A percentile compares a stretch with the other conserved stretches of the same genome.
These are phyloP conservation scores for Choloepus hoffmanni DNA, from an alignment of 2,113 vertebrate genomes.

Conservation along the genomic window DNA sequence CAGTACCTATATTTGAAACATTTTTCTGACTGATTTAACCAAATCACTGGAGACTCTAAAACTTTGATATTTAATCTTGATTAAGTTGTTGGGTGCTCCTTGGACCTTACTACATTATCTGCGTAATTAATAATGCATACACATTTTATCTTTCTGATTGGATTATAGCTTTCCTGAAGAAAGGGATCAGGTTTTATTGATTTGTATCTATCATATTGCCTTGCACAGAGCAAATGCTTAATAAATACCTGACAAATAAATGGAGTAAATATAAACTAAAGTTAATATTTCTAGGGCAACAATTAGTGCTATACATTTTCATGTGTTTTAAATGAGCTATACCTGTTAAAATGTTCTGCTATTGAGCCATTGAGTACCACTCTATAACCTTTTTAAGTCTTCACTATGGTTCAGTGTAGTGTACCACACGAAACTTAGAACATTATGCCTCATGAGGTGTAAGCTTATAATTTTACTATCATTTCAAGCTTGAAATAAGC, in stretches of 20 bases:
- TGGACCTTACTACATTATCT: neutral
- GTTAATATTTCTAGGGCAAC: conserved; percentile 1
- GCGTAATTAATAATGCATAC: neutral
- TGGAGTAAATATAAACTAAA: neutral
- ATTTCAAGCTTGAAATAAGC: conserved; percentile 18
- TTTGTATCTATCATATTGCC: neutral
- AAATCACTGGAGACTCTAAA: neutral
- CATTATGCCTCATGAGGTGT: neutral
- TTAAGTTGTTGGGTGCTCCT: neutral
- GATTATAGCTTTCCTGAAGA: neutral
- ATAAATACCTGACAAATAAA: neutral
- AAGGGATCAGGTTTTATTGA: neutral
- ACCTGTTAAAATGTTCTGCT: neutral
- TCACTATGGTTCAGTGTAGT: neutral
- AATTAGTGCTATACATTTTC: neutral
- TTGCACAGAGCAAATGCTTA: neutral
- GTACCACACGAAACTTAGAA: neutral
- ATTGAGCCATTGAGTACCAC: neutral
- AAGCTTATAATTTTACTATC: neutral
- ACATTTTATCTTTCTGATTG: conserved; percentile 22
- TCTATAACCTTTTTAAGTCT: neutral
- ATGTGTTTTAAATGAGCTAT: neutral
- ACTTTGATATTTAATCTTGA: neutral
- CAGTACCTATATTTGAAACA: neutral
- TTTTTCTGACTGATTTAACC: conserved; percentile 36